Conservation (phyloP, 2,113 vertebrate genomes). For the Anser brachyrhynchus region DNA sequence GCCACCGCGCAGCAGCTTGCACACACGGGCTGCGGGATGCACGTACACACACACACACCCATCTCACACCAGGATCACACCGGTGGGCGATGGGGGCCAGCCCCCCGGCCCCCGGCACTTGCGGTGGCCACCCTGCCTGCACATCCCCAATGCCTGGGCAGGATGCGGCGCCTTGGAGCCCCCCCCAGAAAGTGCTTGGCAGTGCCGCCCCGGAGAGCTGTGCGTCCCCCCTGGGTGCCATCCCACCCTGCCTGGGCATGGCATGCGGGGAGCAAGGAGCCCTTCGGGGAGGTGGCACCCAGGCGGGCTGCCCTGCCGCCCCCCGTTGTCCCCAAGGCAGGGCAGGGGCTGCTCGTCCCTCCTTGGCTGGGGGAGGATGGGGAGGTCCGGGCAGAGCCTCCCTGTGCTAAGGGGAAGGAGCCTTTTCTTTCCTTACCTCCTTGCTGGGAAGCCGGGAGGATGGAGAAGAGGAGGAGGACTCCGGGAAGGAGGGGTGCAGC, state of each 20-base stretch:
- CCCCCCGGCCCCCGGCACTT: rapidly evolving
- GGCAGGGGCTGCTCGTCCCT: not conserved
- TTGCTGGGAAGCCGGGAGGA: conserved; percentile 86
- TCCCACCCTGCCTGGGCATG: not conserved
- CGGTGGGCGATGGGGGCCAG: not conserved
- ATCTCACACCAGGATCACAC: not conserved
- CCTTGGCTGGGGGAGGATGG: not conserved
- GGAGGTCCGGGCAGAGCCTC: not conserved
- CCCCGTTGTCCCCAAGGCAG: not conserved
- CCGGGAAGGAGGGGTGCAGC: conserved; percentile 82
- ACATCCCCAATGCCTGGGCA: not conserved
- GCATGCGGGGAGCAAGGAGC: not conserved
- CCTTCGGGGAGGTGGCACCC: not conserved
- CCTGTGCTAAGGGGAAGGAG: not conserved
- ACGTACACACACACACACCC: not conserved
- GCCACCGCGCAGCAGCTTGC: not conserved
- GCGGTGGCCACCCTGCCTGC: not conserved
- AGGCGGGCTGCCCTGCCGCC: not conserved
- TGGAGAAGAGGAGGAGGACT: conserved; percentile 81
- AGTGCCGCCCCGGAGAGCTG: not conserved
- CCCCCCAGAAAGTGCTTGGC: not conserved
- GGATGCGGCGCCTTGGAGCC: not conserved
- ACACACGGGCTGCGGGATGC: not conserved
- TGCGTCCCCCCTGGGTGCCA: not conserved
- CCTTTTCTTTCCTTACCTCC: conserved; percentile 86